Evolutionary conservation across 2,888 invertebrate species (phyloP).

Genomic region (Pachycephus smyrnensis): DNA sequence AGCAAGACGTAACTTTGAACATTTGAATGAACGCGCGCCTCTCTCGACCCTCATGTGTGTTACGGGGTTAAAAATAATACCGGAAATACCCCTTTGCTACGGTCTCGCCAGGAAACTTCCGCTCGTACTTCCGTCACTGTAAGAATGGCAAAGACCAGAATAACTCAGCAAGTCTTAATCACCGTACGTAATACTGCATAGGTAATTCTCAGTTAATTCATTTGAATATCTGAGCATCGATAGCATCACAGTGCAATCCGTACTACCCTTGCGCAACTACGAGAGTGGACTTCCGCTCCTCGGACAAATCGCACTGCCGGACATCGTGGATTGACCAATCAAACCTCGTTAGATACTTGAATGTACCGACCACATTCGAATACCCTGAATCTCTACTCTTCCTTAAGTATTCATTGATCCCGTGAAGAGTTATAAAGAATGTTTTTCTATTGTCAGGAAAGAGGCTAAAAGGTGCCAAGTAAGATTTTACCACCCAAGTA

Average conservation of each 20-base stretch:
- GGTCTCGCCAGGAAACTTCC: neutral
- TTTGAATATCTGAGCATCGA: neutral
- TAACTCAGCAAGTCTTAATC: neutral
- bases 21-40: neutral
- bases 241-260: neutral
- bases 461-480: neutral
- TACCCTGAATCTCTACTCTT: neutral
- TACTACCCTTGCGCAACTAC: slow-evolving; percentile 19
- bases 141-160: neutral
- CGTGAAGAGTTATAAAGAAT: neutral
- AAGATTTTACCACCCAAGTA: neutral
- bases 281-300: slow-evolving; percentile 54
- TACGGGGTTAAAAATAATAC: neutral
- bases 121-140: neutral
- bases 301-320: slow-evolving; percentile 56
- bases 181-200: neutral
- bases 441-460: neutral
- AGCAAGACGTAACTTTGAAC: neutral
- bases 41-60: neutral
- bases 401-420: neutral
- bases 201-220: neutral
- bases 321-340: slow-evolving; percentile 63
- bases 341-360: slow-evolving; percentile 49
- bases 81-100: neutral
- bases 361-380: neutral